These are phyloP conservation scores for Baccha elongata DNA, from an alignment of 2,888 invertebrate species.

Conservation along the genomic window DNA sequence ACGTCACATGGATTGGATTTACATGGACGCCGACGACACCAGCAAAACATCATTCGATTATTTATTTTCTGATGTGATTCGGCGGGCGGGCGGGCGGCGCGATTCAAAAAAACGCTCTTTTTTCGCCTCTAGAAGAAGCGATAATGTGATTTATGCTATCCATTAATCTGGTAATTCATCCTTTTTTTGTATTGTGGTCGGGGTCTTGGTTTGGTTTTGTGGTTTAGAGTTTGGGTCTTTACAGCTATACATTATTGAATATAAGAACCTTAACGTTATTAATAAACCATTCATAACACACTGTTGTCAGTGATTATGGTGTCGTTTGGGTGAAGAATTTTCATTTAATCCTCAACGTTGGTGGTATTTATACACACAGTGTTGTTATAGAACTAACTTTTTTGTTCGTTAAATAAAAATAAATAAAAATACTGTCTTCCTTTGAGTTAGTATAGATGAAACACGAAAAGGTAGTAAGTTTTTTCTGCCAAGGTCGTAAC, in stretches of 20 bases:
- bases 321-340: conserved; percentile 43
- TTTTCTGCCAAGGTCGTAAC: too few relatives aligned
- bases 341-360: conserved; percentile 49
- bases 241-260: conserved; percentile 8
- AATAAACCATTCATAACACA: conserved; percentile 82
- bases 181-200: conserved; percentile 62
- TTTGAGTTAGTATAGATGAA: too few relatives aligned
- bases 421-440: too few relatives aligned
- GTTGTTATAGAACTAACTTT: not conserved
- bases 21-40: conserved; percentile 52
- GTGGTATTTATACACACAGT: conserved; percentile 30
- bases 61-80: conserved; percentile 41
- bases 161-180: conserved; percentile 83
- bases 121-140: conserved; percentile 78
- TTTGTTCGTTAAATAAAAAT: too few relatives aligned
- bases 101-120: conserved; percentile 33
- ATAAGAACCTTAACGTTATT: conserved; percentile 77
- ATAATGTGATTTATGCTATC: conserved; percentile 82
- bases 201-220: conserved; percentile 7
- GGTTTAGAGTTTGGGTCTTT: conserved; percentile 11
- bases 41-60: conserved; percentile 71
- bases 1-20: conserved; percentile 60
- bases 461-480: too few relatives aligned
- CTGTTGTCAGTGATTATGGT: conserved; percentile 54
- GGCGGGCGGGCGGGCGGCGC: conserved; percentile 3